A percentile compares a stretch with the other conserved stretches of the same genome.
phyloP scores from a whole-genome alignment of 2,797 vertebrate genomes.

The Sebastes trivittatus region DNA sequence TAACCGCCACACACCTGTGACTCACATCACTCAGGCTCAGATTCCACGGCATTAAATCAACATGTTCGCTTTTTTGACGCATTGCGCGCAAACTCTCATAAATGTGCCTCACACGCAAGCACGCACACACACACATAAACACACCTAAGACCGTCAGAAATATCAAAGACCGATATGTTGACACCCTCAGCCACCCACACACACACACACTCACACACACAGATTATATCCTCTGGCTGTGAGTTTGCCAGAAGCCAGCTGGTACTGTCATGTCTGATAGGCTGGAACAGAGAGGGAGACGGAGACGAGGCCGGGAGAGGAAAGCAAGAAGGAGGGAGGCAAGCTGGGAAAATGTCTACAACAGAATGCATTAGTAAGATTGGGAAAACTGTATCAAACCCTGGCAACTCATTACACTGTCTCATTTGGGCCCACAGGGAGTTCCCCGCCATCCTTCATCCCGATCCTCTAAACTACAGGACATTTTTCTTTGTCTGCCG shows the following conservation, averaged over 20 bases:
- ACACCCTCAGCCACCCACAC: conserved; percentile 23
- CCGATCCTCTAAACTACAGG: not conserved
- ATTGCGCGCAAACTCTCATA: not conserved
- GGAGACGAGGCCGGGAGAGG: conserved; percentile 62
- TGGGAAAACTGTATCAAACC: conserved; percentile 65
- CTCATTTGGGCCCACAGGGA: conserved; percentile 50
- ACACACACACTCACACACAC: conserved; percentile 7
- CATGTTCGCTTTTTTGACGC: conserved; percentile 24
- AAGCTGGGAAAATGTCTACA: conserved; percentile 73
- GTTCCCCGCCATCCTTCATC: not conserved
- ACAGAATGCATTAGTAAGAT: conserved; percentile 74
- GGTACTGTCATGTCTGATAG: conserved; percentile 87
- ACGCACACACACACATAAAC: not conserved
- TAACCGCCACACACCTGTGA: conserved; percentile 69
- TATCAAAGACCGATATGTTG: conserved; percentile 43
- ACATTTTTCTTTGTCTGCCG: conserved; percentile 1
- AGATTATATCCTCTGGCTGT: conserved; percentile 71
- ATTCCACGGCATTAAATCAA: conserved; percentile 64
- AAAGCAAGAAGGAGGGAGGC: conserved; percentile 57
- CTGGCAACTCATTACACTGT: conserved; percentile 59
- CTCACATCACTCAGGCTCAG: conserved; percentile 68
- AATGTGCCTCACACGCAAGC: not conserved
- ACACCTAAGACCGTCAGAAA: conserved; percentile 10
- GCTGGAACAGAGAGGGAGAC: conserved; percentile 80
- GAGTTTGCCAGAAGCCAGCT: conserved; percentile 83